Evolutionary conservation across 2,113 vertebrate species (phyloP).

Genomic region (Sander lucioperca): DNA sequence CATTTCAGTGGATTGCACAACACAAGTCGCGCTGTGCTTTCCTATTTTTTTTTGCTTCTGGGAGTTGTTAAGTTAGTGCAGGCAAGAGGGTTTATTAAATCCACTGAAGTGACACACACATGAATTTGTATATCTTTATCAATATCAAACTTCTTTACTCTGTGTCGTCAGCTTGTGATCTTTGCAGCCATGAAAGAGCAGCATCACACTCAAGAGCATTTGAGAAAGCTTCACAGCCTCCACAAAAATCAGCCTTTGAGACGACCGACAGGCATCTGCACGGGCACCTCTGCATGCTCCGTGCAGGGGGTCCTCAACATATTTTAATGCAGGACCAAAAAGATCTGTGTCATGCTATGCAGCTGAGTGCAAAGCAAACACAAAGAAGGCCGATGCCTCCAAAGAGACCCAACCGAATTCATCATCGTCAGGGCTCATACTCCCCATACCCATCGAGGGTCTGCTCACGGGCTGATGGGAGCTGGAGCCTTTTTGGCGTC

Average conservation of each 20-base stretch:
- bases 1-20: conserved; percentile 37
- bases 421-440: conserved; percentile 67
- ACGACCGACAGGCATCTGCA: conserved; percentile 6
- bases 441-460: conserved; percentile 84
- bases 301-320: conserved; percentile 2
- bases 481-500: conserved; percentile 84
- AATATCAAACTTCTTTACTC: not conserved
- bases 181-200: conserved; percentile 15
- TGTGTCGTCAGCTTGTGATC: not conserved
- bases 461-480: conserved; percentile 75
- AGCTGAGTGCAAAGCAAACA: conserved; percentile 19
- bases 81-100: conserved; percentile 15
- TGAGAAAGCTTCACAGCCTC: not conserved
- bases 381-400: not conserved
- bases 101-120: not conserved
- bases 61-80: conserved; percentile 34
- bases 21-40: conserved; percentile 33
- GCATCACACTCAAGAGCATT: conserved; percentile 2
- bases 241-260: conserved; percentile 24
- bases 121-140: not conserved
- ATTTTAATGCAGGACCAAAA: conserved; percentile 30
- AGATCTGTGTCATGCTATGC: conserved; percentile 16
- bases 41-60: conserved; percentile 54
- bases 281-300: not conserved
- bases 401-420: not conserved